Conservation (phyloP, 2,113 vertebrate genomes). For the Caretta caretta region DNA sequence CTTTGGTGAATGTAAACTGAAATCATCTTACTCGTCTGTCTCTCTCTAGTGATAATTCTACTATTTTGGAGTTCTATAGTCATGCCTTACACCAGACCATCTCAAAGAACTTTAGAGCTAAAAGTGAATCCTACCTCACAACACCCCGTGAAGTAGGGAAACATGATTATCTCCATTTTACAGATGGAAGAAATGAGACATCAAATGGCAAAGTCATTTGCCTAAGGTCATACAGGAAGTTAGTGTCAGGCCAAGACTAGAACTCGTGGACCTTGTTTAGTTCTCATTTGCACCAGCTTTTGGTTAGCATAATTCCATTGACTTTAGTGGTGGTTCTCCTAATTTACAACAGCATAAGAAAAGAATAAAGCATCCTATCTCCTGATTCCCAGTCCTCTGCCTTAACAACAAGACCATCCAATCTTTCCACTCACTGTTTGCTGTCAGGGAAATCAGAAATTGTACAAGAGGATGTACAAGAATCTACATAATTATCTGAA, state of each 20-base stretch:
- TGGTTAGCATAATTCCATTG: not conserved
- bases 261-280: not conserved
- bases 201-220: not conserved
- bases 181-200: not conserved
- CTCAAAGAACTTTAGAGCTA: not conserved
- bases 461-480: not conserved
- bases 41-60: not conserved
- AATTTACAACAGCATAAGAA: not conserved
- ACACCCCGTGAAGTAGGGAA: not conserved
- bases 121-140: not conserved
- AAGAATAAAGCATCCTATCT: slow-evolving; percentile 25
- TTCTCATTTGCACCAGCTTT: not conserved
- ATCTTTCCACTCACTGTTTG: not conserved
- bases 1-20: not conserved
- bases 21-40: not conserved
- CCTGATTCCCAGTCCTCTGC: not conserved
- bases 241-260: not conserved
- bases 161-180: not conserved
- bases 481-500: not conserved
- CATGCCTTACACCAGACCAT: not conserved
- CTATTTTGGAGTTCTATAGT: not conserved
- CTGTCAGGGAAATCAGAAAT: not conserved
- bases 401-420: not conserved
- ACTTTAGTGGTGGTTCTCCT: not conserved
- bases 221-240: not conserved